These are phyloP conservation scores for Sebastes baramenuke DNA, from an alignment of 2,797 vertebrate genomes.

Conservation along the genomic window DNA sequence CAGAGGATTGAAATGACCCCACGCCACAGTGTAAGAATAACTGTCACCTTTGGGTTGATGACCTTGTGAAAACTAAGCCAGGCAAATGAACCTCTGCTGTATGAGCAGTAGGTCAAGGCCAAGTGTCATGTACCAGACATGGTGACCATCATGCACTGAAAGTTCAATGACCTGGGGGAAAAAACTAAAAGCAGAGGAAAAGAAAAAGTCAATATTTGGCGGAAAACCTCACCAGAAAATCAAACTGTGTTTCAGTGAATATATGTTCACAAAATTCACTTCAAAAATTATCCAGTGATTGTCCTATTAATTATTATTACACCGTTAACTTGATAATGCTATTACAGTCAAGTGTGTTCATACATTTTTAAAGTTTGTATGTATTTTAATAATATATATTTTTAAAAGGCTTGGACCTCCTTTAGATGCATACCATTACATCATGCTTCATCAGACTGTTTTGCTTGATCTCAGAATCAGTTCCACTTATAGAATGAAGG, in stretches of 20 bases:
- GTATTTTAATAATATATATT: background rate
- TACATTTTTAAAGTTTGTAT: background rate
- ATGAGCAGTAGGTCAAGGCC: constrained; percentile 54
- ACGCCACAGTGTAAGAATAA: background rate
- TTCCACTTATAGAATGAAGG: constrained; percentile 62
- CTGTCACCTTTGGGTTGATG: constrained; percentile 21
- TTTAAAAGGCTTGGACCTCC: background rate
- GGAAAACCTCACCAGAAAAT: constrained; percentile 4
- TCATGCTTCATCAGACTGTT: constrained; percentile 33
- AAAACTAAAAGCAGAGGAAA: constrained; percentile 11
- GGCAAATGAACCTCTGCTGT: constrained; percentile 22
- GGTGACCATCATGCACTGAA: constrained; percentile 6
- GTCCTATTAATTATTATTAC: background rate
- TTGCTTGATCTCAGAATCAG: constrained; percentile 19
- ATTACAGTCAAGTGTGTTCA: background rate
- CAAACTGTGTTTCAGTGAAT: background rate
- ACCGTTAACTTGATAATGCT: background rate
- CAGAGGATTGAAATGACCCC: background rate
- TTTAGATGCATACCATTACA: constrained; percentile 26
- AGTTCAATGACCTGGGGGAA: constrained; percentile 51
- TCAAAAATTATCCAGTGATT: background rate
- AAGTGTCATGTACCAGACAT: constrained; percentile 45
- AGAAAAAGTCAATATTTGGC: constrained; percentile 18
- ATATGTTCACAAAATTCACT: background rate
- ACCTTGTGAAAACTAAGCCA: constrained; percentile 22